Conservation (phyloP, 2,113 vertebrate genomes). For the Neogobius melanostomus region DNA sequence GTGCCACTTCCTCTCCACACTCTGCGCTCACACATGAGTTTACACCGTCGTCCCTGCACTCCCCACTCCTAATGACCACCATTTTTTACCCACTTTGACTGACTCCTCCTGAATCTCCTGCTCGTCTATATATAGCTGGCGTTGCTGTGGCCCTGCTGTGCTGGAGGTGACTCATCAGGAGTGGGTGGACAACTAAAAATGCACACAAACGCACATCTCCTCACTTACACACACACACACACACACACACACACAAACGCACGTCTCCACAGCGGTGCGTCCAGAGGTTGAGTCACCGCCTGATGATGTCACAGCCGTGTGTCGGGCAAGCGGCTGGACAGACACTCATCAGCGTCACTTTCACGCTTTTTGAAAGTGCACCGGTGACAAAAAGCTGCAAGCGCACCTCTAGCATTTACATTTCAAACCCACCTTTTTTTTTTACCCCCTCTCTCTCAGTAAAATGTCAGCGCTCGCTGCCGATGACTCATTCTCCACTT, state of each 20-base stretch:
- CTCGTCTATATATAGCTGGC: slow-evolving; percentile 55
- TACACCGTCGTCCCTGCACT: not conserved
- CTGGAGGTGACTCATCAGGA: slow-evolving; percentile 63
- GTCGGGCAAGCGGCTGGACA: slow-evolving; percentile 12
- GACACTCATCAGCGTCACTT: not conserved
- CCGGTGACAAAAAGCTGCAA: slow-evolving; percentile 5
- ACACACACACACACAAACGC: slow-evolving; percentile 1
- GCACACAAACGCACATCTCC: slow-evolving; percentile 15
- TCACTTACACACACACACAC: no score
- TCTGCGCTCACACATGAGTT: not conserved
- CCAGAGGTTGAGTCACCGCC: slow-evolving; percentile 67
- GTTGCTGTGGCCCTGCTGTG: slow-evolving; percentile 56
- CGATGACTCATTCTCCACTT: slow-evolving; percentile 41
- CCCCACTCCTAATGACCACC: not conserved
- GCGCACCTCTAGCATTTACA: not conserved
- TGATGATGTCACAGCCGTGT: slow-evolving; percentile 58
- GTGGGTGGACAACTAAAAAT: slow-evolving; percentile 62
- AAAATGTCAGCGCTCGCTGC: slow-evolving; percentile 35
- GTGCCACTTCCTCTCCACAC: not conserved
- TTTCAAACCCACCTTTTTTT: not conserved
- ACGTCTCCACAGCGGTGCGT: slow-evolving; percentile 27
- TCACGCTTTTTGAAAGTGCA: not conserved
- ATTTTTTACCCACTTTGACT: slow-evolving; percentile 3
- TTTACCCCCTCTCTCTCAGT: slow-evolving; percentile 7
- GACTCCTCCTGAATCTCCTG: slow-evolving; percentile 18